These are phyloP conservation scores for Gymnopithys bicolor DNA, from an alignment of 2,797 vertebrate genomes.

Conservation along the genomic window DNA sequence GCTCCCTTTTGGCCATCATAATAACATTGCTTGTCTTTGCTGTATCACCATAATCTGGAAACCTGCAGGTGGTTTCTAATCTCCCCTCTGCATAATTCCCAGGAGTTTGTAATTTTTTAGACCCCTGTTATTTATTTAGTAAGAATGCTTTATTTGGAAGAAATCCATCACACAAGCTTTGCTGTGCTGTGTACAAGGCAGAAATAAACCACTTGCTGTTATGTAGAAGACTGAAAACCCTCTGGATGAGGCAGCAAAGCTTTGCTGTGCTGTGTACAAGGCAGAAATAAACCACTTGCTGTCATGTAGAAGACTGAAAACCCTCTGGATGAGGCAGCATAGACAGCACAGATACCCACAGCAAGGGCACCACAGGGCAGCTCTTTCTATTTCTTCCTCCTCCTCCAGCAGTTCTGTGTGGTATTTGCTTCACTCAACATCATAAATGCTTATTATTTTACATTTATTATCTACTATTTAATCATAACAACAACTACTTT, in stretches of 20 bases:
- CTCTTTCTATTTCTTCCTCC: background rate
- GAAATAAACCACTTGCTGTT: background rate
- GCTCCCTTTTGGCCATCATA: background rate
- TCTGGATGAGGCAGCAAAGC: background rate
- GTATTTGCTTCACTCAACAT: background rate
- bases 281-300: background rate
- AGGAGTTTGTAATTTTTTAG: background rate
- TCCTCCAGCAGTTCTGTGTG: background rate
- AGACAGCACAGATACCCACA: rapidly evolving
- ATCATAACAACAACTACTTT: background rate
- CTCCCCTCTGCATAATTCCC: background rate
- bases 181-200: background rate
- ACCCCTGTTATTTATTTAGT: background rate
- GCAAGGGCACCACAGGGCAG: background rate
- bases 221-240: background rate
- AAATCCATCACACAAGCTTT: rapidly evolving
- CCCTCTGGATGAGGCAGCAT: background rate
- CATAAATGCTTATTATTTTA: background rate
- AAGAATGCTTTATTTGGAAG: background rate
- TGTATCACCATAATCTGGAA: background rate
- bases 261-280: background rate
- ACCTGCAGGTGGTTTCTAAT: background rate
- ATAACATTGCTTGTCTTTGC: background rate
- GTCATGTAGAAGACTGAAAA: background rate
- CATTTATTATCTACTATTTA: background rate